Conservation (phyloP, 2,113 vertebrate species). For the Ctenodactylus gundi region DNA sequence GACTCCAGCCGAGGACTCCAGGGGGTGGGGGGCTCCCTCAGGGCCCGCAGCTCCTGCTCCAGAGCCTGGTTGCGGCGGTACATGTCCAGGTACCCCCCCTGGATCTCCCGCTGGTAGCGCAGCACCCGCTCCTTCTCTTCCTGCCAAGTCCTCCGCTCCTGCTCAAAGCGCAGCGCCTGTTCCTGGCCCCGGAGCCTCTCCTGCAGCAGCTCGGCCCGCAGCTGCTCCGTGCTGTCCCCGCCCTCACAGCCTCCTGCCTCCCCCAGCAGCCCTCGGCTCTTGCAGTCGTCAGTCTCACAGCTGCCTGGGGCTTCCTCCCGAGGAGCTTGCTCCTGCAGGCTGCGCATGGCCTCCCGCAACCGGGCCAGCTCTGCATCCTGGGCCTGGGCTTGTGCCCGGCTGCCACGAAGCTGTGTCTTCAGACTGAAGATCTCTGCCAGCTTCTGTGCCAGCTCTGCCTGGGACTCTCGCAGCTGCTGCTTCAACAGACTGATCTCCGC, state of each 20-base stretch:
- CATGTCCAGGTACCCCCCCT: constrained; percentile 97
- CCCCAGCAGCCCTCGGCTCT: constrained; percentile 81
- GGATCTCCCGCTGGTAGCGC: constrained; percentile 88
- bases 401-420: constrained; percentile 94
- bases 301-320: constrained; percentile 80
- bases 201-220: constrained; percentile 93
- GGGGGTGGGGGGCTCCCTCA: constrained; percentile 86
- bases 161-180: constrained; percentile 92
- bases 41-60: constrained; percentile 89
- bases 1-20: constrained; percentile 97
- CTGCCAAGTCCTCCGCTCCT: constrained; percentile 95
- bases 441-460: constrained; percentile 95
- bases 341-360: constrained; percentile 80
- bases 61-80: constrained; percentile 92
- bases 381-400: constrained; percentile 87
- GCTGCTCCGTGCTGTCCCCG: constrained; percentile 85
- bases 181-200: constrained; percentile 95
- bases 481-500: constrained; percentile 97
- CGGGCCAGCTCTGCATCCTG: constrained; percentile 89
- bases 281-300: constrained; percentile 86
- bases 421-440: constrained; percentile 95
- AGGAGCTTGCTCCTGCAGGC: constrained; percentile 69
- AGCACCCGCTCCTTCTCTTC: constrained; percentile 91
- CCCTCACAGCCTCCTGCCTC: constrained; percentile 82
- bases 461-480: constrained; percentile 95